Percentiles rank a stretch among this genome's conserved stretches.
phyloP scores from a whole-genome alignment of 2,113 vertebrate genomes.

The Motacilla alba region DNA sequence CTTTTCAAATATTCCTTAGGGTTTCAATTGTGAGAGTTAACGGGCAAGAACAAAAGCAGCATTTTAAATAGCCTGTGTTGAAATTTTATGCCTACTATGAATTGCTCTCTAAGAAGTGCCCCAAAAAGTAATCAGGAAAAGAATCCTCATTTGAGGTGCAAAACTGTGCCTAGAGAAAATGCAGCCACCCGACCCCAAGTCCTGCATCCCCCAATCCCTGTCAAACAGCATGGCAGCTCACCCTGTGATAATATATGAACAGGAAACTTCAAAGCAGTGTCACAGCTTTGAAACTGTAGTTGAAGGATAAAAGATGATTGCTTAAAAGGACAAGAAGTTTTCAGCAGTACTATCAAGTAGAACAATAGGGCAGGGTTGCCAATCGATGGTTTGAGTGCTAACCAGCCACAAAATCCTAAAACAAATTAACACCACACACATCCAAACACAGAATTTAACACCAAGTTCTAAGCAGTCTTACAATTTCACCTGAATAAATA shows the following conservation, averaged over 20 bases:
- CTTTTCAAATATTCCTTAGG: conserved; percentile 34
- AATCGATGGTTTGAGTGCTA: background rate
- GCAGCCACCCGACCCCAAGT: background rate
- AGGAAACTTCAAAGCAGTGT: conserved; percentile 12
- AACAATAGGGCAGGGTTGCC: background rate
- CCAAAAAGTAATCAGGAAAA: background rate
- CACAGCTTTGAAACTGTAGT: background rate
- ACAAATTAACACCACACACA: background rate
- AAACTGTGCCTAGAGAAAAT: background rate
- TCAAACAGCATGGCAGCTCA: background rate
- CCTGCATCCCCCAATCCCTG: background rate
- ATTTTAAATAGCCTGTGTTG: background rate
- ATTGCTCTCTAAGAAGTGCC: background rate
- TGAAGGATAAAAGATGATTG: background rate
- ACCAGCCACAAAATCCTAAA: background rate
- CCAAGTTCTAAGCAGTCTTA: background rate
- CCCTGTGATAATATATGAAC: background rate
- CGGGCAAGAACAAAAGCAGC: conserved; percentile 10
- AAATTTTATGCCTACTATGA: background rate
- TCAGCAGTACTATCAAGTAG: background rate
- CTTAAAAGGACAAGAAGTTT: background rate
- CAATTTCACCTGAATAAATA: background rate
- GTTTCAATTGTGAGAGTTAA: conserved; percentile 36
- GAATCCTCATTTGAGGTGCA: background rate
- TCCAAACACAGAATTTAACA: background rate